Conservation (phyloP, 2,888 invertebrate genomes). For the Chloromyia formosa region DNA sequence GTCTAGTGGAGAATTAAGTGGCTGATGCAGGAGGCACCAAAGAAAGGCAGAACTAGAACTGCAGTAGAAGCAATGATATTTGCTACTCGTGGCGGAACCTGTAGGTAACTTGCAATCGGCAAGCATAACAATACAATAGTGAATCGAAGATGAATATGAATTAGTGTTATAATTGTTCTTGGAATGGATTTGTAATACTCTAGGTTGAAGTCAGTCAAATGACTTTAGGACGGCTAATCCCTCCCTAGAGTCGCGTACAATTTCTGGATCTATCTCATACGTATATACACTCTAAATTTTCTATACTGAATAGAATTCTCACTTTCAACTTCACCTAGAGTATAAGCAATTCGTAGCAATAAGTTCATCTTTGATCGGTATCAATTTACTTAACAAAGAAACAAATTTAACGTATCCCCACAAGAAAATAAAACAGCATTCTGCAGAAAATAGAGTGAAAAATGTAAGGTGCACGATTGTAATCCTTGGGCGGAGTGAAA, state of each 20-base stretch:
- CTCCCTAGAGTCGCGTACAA: too few species aligned
- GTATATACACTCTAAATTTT: too few species aligned
- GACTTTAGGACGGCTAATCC: too few species aligned
- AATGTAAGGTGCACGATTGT: neutral
- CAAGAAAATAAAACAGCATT: neutral
- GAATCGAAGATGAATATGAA: neutral
- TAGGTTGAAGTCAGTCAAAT: too few species aligned
- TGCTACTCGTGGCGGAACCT: neutral
- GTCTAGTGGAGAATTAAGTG: neutral
- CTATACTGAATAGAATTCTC: too few species aligned
- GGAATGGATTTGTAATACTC: too few species aligned
- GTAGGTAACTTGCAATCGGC: slow-evolving; percentile 12
- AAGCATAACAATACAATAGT: neutral
- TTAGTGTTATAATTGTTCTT: too few species aligned
- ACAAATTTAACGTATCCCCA: neutral
- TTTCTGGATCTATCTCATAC: too few species aligned
- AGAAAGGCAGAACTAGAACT: neutral
- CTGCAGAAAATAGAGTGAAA: neutral
- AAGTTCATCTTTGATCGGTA: neutral
- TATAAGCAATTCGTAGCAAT: neutral
- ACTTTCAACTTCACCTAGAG: neutral
- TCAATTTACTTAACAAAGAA: neutral
- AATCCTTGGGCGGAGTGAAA: neutral
- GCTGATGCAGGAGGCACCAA: neutral
- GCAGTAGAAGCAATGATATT: neutral